These are phyloP conservation scores for Coreius guichenoti DNA, from an alignment of 2,797 vertebrate species.

Conservation along the genomic window DNA sequence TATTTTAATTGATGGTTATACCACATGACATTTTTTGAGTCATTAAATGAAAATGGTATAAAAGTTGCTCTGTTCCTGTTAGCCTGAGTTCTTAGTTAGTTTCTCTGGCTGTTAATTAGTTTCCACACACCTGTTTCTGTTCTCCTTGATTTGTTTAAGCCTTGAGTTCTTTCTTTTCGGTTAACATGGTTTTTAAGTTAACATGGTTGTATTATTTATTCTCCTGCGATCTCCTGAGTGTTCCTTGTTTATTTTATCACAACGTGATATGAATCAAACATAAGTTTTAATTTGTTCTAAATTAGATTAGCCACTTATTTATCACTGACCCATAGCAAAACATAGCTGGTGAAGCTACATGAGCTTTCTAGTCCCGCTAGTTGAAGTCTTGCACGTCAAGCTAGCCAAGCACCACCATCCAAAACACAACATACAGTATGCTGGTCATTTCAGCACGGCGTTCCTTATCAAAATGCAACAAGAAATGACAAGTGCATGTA, in stretches of 20 bases:
- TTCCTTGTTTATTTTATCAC: too few species aligned
- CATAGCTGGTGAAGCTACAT: not conserved
- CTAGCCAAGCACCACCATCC: not conserved
- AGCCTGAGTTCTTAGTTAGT: too few species aligned
- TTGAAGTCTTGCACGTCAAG: not conserved
- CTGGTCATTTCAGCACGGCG: not conserved
- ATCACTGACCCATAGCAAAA: not conserved
- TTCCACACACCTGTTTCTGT: too few species aligned
- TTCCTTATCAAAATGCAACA: conserved; percentile 4
- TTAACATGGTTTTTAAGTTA: too few species aligned
- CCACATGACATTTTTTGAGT: too few species aligned
- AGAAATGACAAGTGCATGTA: conserved; percentile 29
- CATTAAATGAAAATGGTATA: too few species aligned
- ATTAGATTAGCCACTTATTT: not conserved
- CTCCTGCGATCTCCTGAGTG: too few species aligned
- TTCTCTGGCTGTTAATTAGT: too few species aligned
- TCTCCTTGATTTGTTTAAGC: too few species aligned
- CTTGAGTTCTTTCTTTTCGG: too few species aligned
- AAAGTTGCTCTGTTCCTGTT: too few species aligned
- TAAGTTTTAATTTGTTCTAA: not conserved
- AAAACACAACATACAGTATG: not conserved
- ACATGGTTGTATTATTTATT: too few species aligned
- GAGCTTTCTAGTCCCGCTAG: not conserved
- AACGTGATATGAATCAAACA: not conserved
- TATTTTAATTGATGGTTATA: not conserved